These are phyloP conservation scores for Drosophila albomicans DNA, from an alignment of 1,140 invertebrate genomes.

Conservation along the genomic window DNA sequence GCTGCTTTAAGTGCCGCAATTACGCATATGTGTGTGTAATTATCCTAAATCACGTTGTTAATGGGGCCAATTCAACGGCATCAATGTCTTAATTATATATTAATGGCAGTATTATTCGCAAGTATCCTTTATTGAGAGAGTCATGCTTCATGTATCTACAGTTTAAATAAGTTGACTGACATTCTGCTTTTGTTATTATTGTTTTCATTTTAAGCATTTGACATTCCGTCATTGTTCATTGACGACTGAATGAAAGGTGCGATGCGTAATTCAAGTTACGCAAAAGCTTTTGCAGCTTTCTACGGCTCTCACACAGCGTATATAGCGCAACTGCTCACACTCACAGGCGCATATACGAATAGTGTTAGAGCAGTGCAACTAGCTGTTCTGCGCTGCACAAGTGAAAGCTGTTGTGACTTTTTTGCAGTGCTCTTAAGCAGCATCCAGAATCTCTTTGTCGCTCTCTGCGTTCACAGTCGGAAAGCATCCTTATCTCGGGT, in stretches of 20 bases:
- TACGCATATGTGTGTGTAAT: conserved; percentile 19
- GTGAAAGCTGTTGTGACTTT: conserved; percentile 22
- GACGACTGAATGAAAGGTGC: conserved; percentile 8
- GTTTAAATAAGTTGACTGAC: conserved; percentile 7
- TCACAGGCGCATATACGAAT: neutral
- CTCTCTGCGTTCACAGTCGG: conserved; percentile 5
- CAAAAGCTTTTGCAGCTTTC: conserved; percentile 41
- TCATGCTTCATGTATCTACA: neutral
- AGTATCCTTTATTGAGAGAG: neutral
- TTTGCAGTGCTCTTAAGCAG: conserved; percentile 49
- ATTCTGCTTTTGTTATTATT: neutral
- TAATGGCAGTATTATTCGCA: neutral
- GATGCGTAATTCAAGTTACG: neutral
- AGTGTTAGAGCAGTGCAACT: conserved; percentile 39
- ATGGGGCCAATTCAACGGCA: conserved; percentile 5
- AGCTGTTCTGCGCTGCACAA: neutral
- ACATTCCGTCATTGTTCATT: conserved; percentile 22
- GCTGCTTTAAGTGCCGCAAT: conserved; percentile 18
- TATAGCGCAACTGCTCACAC: conserved; percentile 30
- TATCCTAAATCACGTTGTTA: conserved; percentile 12
- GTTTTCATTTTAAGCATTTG: conserved; percentile 10
- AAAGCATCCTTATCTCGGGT: conserved; percentile 30
- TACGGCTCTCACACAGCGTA: conserved; percentile 9
- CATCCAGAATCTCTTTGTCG: conserved; percentile 29
- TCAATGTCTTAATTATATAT: conserved; percentile 10